Evolutionary conservation across 2,888 invertebrate genomes (phyloP).

Genomic region (Timema podura): DNA sequence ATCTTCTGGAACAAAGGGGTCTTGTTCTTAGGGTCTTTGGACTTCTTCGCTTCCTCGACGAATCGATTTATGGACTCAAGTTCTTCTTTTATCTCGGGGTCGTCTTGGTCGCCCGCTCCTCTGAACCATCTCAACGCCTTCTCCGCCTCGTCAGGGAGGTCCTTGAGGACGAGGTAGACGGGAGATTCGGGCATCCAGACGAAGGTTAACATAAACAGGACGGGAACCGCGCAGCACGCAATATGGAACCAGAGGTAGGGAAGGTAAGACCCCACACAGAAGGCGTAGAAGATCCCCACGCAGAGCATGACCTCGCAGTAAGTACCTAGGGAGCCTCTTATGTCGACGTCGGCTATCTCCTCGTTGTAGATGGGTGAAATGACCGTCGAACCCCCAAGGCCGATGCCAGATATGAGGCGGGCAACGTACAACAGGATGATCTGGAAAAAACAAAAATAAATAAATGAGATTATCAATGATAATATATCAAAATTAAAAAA

Average conservation of each 20-base stretch:
- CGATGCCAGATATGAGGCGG: conserved; percentile 58
- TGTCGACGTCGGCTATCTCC: conserved; percentile 82
- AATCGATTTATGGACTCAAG: conserved; percentile 40
- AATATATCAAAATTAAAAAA: no score
- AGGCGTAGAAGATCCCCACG: conserved; percentile 64
- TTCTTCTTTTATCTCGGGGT: conserved; percentile 54
- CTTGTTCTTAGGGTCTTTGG: conserved; percentile 50
- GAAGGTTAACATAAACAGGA: conserved; percentile 56
- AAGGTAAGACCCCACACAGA: conserved; percentile 67
- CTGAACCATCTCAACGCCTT: conserved; percentile 57
- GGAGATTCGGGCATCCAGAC: conserved; percentile 81
- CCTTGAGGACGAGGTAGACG: conserved; percentile 59
- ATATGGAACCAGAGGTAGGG: conserved; percentile 56
- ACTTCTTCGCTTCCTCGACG: conserved; percentile 56
- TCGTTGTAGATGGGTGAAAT: conserved; percentile 82
- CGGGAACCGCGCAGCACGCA: conserved; percentile 58
- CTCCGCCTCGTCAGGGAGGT: conserved; percentile 58
- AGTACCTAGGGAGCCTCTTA: conserved; percentile 78
- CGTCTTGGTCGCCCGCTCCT: conserved; percentile 50
- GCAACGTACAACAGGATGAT: conserved; percentile 54
- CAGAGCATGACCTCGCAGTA: conserved; percentile 71
- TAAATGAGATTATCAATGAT: no score
- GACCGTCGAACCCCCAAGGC: conserved; percentile 65
- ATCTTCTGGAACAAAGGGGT: conserved; percentile 41
- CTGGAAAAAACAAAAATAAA: not conserved